Percentiles rank a stretch among this genome's conserved stretches.
Evolutionary conservation across 2,113 vertebrate species (phyloP).

Genomic region (Ahaetulla prasina): DNA sequence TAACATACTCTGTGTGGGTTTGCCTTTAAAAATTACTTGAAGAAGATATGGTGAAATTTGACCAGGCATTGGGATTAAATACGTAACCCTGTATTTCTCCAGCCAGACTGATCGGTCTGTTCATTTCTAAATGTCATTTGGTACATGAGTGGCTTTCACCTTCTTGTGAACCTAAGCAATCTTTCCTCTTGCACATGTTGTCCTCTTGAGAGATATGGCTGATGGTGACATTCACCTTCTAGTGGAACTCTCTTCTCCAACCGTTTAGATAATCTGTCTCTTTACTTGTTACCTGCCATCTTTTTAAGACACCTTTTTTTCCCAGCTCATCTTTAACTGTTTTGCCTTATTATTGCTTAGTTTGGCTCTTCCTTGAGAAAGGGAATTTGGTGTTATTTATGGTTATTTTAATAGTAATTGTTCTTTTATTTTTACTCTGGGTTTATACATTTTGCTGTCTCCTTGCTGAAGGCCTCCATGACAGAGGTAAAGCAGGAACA

Average conservation of each 20-base stretch:
- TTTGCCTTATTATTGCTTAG: background rate
- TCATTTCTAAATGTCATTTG: background rate
- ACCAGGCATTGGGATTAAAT: background rate
- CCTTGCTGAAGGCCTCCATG: background rate
- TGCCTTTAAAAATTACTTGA: background rate
- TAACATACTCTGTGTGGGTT: background rate
- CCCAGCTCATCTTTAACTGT: background rate
- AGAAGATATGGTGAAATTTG: background rate
- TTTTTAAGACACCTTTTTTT: background rate
- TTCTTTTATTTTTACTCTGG: background rate
- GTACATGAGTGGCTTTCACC: background rate
- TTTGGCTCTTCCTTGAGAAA: background rate
- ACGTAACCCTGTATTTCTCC: background rate
- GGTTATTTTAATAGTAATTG: background rate
- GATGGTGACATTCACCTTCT: background rate
- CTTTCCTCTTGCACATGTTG: background rate
- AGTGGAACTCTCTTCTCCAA: background rate
- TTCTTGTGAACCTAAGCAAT: background rate
- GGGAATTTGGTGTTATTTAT: background rate
- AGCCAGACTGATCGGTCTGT: background rate
- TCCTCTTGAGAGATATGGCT: background rate
- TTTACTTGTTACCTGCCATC: background rate
- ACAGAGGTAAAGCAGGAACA: background rate
- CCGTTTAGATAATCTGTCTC: background rate
- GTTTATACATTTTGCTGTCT: background rate